These are phyloP conservation scores for Lithophane leautieri DNA, from an alignment of 2,888 invertebrate genomes.

Conservation along the genomic window DNA sequence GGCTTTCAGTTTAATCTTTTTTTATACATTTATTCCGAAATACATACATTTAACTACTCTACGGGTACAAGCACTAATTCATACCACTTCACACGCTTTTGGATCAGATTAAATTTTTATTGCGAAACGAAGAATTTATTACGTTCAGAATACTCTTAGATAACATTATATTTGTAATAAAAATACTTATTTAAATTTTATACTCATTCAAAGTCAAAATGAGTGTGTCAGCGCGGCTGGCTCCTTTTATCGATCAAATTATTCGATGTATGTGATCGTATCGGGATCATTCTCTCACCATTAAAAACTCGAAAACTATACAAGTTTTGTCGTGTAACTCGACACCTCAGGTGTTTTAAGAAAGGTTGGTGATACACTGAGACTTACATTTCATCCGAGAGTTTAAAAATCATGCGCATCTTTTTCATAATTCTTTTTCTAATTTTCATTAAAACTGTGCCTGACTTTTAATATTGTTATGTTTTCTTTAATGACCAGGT, in stretches of 20 bases:
- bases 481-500: too few species aligned
- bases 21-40: not conserved
- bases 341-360: constrained; percentile 75
- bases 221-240: constrained; percentile 61
- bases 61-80: constrained; percentile 19
- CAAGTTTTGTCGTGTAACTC: constrained; percentile 84
- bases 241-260: constrained; percentile 76
- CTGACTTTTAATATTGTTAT: too few species aligned
- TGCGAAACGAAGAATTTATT: constrained; percentile 49
- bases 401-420: accelerated
- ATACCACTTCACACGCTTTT: constrained; percentile 55
- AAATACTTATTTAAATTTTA: constrained; percentile 65
- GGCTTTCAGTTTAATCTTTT: not conserved
- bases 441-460: too few species aligned
- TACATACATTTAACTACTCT: not conserved
- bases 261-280: constrained; percentile 78
- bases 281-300: constrained; percentile 81
- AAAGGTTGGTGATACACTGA: constrained; percentile 67
- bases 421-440: not conserved
- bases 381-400: not conserved
- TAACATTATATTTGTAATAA: constrained; percentile 54
- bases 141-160: constrained; percentile 37
- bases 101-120: constrained; percentile 54
- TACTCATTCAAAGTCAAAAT: constrained; percentile 52
- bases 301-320: constrained; percentile 82